Evolutionary conservation across 2,888 invertebrate genomes (phyloP), one percentile per base, ranked within the genome.

Genomic region (Synergus umbraculus): DNA sequence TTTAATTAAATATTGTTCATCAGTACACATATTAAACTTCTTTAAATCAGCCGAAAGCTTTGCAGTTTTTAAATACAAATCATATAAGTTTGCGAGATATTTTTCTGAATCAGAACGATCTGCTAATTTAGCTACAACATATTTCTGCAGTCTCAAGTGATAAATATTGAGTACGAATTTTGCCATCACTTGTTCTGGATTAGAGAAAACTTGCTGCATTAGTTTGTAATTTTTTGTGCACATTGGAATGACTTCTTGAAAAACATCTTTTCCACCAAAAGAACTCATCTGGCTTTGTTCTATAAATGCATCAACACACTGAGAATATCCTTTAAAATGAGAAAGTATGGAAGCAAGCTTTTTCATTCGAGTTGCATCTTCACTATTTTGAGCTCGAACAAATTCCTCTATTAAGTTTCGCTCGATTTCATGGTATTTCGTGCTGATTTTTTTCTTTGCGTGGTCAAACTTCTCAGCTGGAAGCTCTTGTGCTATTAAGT

Each of bases 141-240:
- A 96, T 90, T 97, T 97, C 93, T 97, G 96, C 64, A 97, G 93
- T 92, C 98, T 97, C 9, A 97, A 93, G 87, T 98, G 97, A 92
- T 98, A 99, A 82, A 99, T 97, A 91, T 98, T 98, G 22, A 99
- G 94, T 67, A 99, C 97, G 92, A 99, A 98, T 93, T 99, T 99
- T 80, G 97, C 97, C 97, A 99, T 98, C 10, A 99, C 98, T 93
- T 98, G 97, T 85, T 98, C 97, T 0, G 98, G 98, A 92, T 98
- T 98, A 8, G 96, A 96, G 91, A 99, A 99, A 1, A 99, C 98
- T 89, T 96, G 96, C 89, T 96, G 95, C 83, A 97, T 97, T 83
- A 96, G 94, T 87, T 95, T 94, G 92, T 97, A 95, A 93, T 97
- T 98, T 90, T 96, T 96, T 87, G 96, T 96, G 92, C 98, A 99